Percentiles rank a stretch among this genome's conserved stretches.
These are phyloP conservation scores for Muntiacus muntjak DNA, from an alignment of 2,113 vertebrate species.

Conservation along the genomic window DNA sequence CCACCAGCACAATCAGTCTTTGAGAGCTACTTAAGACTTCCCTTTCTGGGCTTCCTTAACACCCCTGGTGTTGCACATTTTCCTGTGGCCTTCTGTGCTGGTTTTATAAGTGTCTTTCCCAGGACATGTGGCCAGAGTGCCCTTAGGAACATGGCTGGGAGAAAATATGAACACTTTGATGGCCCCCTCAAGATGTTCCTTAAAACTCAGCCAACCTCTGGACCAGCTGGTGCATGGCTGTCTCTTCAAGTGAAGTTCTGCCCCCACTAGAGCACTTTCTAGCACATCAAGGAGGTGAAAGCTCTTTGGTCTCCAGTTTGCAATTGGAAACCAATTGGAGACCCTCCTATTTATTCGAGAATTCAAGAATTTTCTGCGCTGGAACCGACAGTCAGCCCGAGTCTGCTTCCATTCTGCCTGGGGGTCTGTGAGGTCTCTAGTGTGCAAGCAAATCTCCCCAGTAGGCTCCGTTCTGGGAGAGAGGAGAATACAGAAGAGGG, in stretches of 20 bases:
- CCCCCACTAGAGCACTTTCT: background rate
- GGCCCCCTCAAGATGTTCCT: background rate
- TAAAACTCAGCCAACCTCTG: background rate
- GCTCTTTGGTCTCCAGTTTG: background rate
- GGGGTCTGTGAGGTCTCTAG: background rate
- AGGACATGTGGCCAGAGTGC: fast-evolving
- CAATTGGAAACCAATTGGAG: background rate
- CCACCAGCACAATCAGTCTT: background rate
- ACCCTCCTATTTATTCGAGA: background rate
- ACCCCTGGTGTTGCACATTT: background rate
- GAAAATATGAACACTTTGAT: background rate
- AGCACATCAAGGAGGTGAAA: background rate
- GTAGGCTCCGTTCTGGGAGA: background rate
- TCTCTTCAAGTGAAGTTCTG: background rate
- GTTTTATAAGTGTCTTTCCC: background rate
- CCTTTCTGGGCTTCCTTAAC: background rate
- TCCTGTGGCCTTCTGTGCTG: background rate
- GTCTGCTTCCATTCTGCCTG: background rate
- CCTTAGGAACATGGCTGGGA: background rate
- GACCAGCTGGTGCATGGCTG: no score
- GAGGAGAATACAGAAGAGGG: background rate
- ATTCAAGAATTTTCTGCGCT: background rate
- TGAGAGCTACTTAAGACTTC: background rate
- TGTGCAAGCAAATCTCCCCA: background rate
- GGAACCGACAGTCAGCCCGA: background rate